Percentiles rank a stretch among this genome's conserved stretches.
Evolutionary conservation across 2,888 invertebrate genomes (phyloP).

Genomic region (Hydrotaea diabolus): DNA sequence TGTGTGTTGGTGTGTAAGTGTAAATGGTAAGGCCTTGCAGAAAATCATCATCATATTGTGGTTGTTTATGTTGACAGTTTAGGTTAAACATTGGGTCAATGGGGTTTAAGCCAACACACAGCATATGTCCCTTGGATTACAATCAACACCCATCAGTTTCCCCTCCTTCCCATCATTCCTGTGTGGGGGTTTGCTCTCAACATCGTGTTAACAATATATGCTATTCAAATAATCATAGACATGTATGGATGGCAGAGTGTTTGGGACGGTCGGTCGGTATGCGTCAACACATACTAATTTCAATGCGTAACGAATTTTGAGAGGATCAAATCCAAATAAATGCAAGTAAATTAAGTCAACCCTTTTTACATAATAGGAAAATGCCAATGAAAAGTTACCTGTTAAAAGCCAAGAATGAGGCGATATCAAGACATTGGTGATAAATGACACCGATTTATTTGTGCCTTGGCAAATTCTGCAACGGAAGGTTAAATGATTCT

Average conservation of each 20-base stretch:
- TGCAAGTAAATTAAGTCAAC: slow-evolving; percentile 22
- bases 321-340: slow-evolving; percentile 12
- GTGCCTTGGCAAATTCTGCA: not conserved
- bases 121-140: slow-evolving; percentile 37
- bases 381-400: slow-evolving; percentile 3
- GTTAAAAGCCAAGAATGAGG: not conserved
- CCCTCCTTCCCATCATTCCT: not conserved
- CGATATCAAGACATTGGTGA: not conserved
- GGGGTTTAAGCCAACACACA: slow-evolving; percentile 22
- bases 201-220: slow-evolving; percentile 22
- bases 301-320: slow-evolving; percentile 33
- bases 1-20: slow-evolving; percentile 17
- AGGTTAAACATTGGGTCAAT: slow-evolving; percentile 48
- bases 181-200: not conserved
- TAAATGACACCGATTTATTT: not conserved
- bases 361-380: slow-evolving; percentile 13
- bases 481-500: not conserved
- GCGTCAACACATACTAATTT: slow-evolving; percentile 33
- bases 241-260: not conserved
- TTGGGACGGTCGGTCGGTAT: no score
- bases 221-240: not conserved
- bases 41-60: slow-evolving; percentile 38
- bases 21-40: slow-evolving; percentile 30
- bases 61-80: slow-evolving; percentile 47
- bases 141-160: not conserved